These are phyloP conservation scores for Leucophora obtusa DNA, from an alignment of 2,888 invertebrate species.

Conservation along the genomic window DNA sequence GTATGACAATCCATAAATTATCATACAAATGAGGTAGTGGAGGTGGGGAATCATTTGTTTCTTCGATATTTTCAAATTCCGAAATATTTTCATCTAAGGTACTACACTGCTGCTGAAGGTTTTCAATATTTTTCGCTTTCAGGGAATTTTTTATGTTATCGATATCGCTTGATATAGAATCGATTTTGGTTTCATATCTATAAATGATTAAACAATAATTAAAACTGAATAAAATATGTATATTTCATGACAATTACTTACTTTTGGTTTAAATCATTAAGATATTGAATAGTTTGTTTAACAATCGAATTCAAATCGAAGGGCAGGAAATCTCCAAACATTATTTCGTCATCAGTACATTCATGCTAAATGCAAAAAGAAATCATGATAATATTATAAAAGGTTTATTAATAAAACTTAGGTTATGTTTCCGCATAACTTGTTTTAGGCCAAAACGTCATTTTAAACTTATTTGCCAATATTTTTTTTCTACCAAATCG, in stretches of 20 bases:
- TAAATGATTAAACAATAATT: not conserved
- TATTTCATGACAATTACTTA: not conserved
- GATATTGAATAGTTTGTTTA: constrained; percentile 4
- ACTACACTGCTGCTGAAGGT: not conserved
- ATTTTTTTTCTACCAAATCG: no score
- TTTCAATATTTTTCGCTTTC: not conserved
- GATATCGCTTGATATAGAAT: constrained; percentile 18
- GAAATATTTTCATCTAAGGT: not conserved
- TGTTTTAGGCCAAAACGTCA: no score
- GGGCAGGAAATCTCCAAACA: not conserved
- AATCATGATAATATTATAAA: not conserved
- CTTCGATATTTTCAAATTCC: not conserved
- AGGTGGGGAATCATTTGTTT: not conserved
- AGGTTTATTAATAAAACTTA: not conserved
- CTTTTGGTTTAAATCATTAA: constrained; percentile 22
- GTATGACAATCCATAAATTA: constrained; percentile 44
- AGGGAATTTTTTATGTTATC: not conserved
- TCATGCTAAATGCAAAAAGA: not conserved
- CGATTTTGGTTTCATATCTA: constrained; percentile 27
- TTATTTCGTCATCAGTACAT: not conserved
- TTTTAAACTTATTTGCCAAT: no score
- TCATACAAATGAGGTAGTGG: not conserved
- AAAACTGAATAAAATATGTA: not conserved
- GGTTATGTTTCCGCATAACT: no score
- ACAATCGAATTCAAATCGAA: not conserved